Conservation (phyloP, 1,140 invertebrate species). For the Nebria ingens region DNA sequence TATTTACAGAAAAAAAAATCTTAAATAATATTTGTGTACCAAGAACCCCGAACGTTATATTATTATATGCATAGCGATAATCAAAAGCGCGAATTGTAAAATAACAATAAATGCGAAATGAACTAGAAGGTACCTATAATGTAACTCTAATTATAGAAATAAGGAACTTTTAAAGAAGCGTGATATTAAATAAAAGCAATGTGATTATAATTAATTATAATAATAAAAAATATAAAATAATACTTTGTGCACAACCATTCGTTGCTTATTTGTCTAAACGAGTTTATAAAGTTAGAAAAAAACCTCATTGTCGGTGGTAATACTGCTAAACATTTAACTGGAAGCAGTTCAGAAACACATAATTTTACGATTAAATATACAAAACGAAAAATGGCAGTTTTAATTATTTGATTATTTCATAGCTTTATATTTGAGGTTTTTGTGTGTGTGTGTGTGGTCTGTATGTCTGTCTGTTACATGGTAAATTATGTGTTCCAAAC, state of each 20-base stretch:
- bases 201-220: conserved; percentile 7
- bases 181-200: conserved; percentile 23
- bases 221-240: conserved; percentile 21
- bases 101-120: neutral
- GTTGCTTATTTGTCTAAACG: conserved; percentile 13
- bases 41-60: neutral
- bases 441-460: no score
- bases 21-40: conserved; percentile 20
- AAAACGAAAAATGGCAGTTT: no score
- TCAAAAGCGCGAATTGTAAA: neutral
- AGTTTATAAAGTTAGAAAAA: no score
- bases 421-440: no score
- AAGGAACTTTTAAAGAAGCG: conserved; percentile 21
- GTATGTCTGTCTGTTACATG: no score
- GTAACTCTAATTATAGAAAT: neutral
- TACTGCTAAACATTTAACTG: no score
- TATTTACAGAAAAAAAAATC: conserved; percentile 25
- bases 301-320: no score
- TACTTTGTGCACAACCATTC: conserved; percentile 24
- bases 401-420: no score
- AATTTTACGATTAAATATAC: neutral
- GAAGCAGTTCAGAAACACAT: neutral
- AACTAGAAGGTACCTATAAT: neutral
- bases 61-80: neutral
- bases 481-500: no score